Evolutionary conservation across 2,113 vertebrate species (phyloP).

Genomic region (Stegastes partitus): DNA sequence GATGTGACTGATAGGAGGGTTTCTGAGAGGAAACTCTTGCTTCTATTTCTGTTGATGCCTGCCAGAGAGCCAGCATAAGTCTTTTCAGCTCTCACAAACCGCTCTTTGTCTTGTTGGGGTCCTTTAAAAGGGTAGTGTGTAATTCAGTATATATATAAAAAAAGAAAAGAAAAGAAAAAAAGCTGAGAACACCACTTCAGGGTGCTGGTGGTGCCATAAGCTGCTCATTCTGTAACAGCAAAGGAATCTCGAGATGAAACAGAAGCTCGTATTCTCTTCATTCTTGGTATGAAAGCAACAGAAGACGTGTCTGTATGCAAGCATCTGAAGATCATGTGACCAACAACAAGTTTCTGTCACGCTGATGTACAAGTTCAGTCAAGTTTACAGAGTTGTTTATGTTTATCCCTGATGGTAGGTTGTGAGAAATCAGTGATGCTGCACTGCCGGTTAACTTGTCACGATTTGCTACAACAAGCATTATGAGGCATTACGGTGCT

Average conservation of each 20-base stretch:
- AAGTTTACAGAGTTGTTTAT: too few relatives aligned
- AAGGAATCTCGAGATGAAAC: background rate
- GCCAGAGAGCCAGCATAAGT: background rate
- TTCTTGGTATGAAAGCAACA: too few relatives aligned
- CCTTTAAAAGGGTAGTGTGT: slow-evolving; percentile 49
- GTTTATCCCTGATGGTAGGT: too few relatives aligned
- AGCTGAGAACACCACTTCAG: slow-evolving; percentile 23
- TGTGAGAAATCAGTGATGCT: too few relatives aligned
- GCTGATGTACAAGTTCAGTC: too few relatives aligned
- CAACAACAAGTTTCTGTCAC: too few relatives aligned
- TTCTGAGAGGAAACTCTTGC: background rate
- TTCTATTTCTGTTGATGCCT: slow-evolving; percentile 9
- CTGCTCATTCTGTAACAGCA: background rate
- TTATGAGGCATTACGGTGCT: too few relatives aligned
- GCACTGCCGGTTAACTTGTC: too few relatives aligned
- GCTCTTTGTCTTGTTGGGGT: slow-evolving; percentile 62
- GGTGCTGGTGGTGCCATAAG: background rate
- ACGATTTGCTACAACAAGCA: too few relatives aligned
- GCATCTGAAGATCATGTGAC: background rate
- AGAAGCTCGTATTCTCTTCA: too few relatives aligned
- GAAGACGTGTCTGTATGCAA: too few relatives aligned
- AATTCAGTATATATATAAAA: slow-evolving; percentile 39
- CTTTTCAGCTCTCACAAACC: slow-evolving; percentile 53
- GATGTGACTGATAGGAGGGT: slow-evolving; percentile 31
- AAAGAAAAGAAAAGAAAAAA: slow-evolving; percentile 38